Percentiles rank a stretch among this genome's conserved stretches.
Evolutionary conservation across 1,140 invertebrate species (phyloP).

Genomic region (Drosophila dunni): DNA sequence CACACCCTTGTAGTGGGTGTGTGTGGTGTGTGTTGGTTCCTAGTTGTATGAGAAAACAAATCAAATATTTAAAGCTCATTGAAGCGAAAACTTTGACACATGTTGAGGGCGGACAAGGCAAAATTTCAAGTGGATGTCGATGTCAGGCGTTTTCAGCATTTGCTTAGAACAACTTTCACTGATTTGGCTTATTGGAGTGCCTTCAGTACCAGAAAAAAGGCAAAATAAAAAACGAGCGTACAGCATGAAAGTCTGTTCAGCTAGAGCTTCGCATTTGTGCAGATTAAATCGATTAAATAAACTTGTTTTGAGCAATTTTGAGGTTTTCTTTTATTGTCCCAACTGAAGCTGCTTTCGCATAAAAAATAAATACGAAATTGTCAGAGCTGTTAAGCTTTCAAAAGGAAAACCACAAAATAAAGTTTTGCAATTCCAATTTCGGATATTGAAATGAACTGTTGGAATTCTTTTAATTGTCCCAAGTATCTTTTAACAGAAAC

Average conservation of each 20-base stretch:
- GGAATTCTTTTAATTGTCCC: neutral
- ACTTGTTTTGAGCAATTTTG: constrained; percentile 29
- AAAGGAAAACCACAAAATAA: constrained; percentile 14
- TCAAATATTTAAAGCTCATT: constrained; percentile 83
- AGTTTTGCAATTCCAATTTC: neutral
- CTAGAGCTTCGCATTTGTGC: neutral
- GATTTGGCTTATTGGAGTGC: constrained; percentile 42
- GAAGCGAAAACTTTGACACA: constrained; percentile 79
- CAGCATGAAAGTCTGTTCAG: neutral
- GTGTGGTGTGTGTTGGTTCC: constrained; percentile 10
- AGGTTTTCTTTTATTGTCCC: constrained; percentile 7
- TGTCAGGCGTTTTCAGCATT: constrained; percentile 36
- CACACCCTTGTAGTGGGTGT: constrained; percentile 4
- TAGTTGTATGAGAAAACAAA: constrained; percentile 58
- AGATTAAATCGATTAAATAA: constrained; percentile 38
- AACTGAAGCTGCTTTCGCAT: constrained; percentile 5
- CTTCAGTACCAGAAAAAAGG: neutral
- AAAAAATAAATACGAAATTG: neutral
- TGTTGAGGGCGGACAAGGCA: constrained; percentile 50
- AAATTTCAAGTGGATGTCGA: constrained; percentile 52
- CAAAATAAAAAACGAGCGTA: neutral
- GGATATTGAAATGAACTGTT: neutral
- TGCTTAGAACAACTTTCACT: constrained; percentile 45
- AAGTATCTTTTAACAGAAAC: constrained; percentile 2
- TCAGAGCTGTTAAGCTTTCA: neutral